These are phyloP conservation scores for Etheostoma nigrum DNA, from an alignment of 2,797 vertebrate species.

Conservation along the genomic window DNA sequence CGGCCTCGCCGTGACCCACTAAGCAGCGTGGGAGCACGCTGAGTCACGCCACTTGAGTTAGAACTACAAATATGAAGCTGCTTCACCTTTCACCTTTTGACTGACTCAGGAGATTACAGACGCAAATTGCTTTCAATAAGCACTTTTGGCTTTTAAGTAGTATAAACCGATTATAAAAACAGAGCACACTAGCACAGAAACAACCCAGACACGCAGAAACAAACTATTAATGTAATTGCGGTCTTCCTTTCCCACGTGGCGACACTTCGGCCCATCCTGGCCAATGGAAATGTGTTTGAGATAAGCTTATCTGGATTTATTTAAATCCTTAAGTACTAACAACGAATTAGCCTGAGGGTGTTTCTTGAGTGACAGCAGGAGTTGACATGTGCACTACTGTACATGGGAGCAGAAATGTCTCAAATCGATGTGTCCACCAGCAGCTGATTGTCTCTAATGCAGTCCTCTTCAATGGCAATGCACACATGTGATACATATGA, in stretches of 20 bases:
- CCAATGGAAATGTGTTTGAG: slow-evolving; percentile 37
- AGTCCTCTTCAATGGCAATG: slow-evolving; percentile 28
- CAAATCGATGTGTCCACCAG: slow-evolving; percentile 32
- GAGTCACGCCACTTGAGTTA: slow-evolving; percentile 69
- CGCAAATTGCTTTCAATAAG: slow-evolving; percentile 36
- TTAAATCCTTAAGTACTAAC: slow-evolving; percentile 49
- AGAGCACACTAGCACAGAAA: neutral
- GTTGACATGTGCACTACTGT: slow-evolving; percentile 46
- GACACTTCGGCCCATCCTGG: slow-evolving; percentile 28
- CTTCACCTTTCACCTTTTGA: slow-evolving; percentile 50
- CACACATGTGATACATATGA: slow-evolving; percentile 24
- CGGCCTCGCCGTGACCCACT: slow-evolving; percentile 61
- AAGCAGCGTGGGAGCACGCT: slow-evolving; percentile 68
- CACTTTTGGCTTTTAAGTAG: slow-evolving; percentile 7
- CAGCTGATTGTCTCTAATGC: slow-evolving; percentile 29
- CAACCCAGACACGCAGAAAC: slow-evolving; percentile 4
- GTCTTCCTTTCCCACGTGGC: slow-evolving; percentile 18
- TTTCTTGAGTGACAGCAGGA: slow-evolving; percentile 57
- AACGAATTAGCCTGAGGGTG: slow-evolving; percentile 62
- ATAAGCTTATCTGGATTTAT: slow-evolving; percentile 37
- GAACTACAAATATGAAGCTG: slow-evolving; percentile 55
- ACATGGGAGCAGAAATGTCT: slow-evolving; percentile 45
- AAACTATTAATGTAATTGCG: slow-evolving; percentile 1
- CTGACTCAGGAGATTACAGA: slow-evolving; percentile 21
- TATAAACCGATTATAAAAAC: slow-evolving; percentile 7